Evolutionary conservation across 2,113 vertebrate genomes (phyloP).

Genomic region (Cinclus cinclus): DNA sequence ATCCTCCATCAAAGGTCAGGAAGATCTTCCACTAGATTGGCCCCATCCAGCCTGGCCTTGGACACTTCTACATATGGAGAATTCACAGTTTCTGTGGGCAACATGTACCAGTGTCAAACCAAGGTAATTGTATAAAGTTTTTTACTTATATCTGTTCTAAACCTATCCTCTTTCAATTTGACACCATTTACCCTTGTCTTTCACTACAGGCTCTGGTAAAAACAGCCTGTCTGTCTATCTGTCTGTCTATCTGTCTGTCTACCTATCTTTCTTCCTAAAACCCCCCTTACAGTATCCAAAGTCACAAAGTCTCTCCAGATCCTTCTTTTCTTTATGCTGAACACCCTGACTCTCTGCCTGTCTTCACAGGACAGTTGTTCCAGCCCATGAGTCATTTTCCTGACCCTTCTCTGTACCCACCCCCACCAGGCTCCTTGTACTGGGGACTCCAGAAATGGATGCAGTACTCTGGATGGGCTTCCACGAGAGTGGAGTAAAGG

Average conservation of each 20-base stretch:
- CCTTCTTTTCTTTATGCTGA: neutral
- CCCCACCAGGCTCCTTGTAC: neutral
- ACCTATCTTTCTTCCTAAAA: neutral
- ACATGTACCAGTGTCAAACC: neutral
- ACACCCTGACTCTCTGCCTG: neutral
- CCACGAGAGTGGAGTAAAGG: neutral
- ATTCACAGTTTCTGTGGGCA: neutral
- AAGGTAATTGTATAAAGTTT: rapidly evolving
- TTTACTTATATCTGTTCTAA: neutral
- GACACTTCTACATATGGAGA: neutral
- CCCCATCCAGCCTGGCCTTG: neutral
- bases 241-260: neutral
- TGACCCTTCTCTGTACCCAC: too few species aligned
- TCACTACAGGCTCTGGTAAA: neutral
- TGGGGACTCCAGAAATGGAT: neutral
- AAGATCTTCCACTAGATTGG: neutral
- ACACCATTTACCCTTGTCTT: neutral
- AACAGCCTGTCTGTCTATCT: neutral
- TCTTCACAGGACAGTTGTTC: neutral
- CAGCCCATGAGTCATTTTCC: neutral
- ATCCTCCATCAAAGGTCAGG: neutral
- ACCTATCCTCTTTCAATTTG: neutral
- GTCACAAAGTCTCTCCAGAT: neutral
- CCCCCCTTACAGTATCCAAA: neutral
- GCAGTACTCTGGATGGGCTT: neutral